Base-by-base conservation (phyloP, 2,888 invertebrate genomes). In the Actias luna region DNA sequence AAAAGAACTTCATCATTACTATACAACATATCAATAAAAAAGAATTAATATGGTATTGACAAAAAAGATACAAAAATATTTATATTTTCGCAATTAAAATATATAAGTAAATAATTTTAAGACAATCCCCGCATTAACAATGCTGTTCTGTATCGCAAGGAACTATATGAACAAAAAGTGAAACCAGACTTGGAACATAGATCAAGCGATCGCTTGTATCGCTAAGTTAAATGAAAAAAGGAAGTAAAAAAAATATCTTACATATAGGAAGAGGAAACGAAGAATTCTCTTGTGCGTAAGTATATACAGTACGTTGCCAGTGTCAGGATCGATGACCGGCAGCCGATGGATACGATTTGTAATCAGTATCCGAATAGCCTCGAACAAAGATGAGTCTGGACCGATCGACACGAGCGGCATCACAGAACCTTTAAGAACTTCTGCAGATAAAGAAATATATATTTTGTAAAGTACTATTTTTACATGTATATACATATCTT, bases 241-340 rank as follows among this genome's bases (percentile, higher is more conserved):
- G 61, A 25, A 14, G 25, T 52, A 36, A 14, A 33, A 36, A 58
- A 35, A 25, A 62, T n/a, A 29, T 5, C 98, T 97, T 93, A 99
- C 99, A 93, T 99, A 99, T 91, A 99, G 94, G 93, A 99, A 99
- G 76, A 99, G 95, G 94, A 99, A 99, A 88, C 99, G 95, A 76
- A 99, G 95, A 87, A 99, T 98, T 88, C 99, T 95, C 93, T 99
- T 99, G 92, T 99, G 99, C 60, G 99, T 99, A 79, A 99, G 95
- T 87, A 99, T 99, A 92, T 99, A 99, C 72, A 99, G 95, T 75
- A 99, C 99, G 88, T 99, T 98, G 82, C 99, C 99, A 46, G 98
- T 98, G 66, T 96, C 95, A 60, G 96, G 96, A 92, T 99, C 99
- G 80, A 99, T 98, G 79, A 99, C 98, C 74, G 99, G 99, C 88